Evolutionary conservation across 2,888 invertebrate genomes (phyloP).

Genomic region (Phyllotreta cruciferae): DNA sequence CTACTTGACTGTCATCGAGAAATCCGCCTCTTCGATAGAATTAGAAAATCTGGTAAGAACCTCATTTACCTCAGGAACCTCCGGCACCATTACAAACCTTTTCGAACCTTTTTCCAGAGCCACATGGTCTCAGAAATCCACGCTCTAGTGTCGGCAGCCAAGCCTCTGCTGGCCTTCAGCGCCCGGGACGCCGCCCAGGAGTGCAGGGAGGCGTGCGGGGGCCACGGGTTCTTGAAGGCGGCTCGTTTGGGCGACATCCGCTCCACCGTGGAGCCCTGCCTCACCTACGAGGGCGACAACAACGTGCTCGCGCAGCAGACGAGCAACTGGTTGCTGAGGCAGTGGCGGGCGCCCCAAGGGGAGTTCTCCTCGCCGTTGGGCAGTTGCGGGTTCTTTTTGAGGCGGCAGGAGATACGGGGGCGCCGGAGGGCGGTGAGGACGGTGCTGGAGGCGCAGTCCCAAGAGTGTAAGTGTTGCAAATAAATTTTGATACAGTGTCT

Average conservation of each 20-base stretch:
- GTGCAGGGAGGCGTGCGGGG: slow-evolving; percentile 86
- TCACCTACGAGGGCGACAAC: slow-evolving; percentile 95
- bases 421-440: slow-evolving; percentile 54
- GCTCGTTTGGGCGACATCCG: slow-evolving; percentile 85
- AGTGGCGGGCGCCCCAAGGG: slow-evolving; percentile 65
- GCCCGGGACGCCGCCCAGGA: slow-evolving; percentile 80
- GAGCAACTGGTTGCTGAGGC: slow-evolving; percentile 83
- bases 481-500: too few species aligned
- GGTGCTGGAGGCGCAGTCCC: slow-evolving; percentile 53
- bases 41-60: slow-evolving; percentile 55
- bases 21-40: slow-evolving; percentile 63
- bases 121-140: slow-evolving; percentile 74
- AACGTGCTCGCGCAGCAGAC: slow-evolving; percentile 90
- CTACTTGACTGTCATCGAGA: slow-evolving; percentile 74
- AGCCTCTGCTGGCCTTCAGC: slow-evolving; percentile 78
- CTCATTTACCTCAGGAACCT: too few species aligned
- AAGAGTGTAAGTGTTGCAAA: slow-evolving; percentile 55
- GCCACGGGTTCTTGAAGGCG: slow-evolving; percentile 84
- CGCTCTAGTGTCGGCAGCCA: slow-evolving; percentile 72
- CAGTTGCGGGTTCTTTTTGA: slow-evolving; percentile 72
- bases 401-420: slow-evolving; percentile 62
- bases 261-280: slow-evolving; percentile 86
- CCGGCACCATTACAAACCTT: too few species aligned
- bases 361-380: slow-evolving; percentile 72
- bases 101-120: slow-evolving; percentile 62